Evolutionary conservation across 2,797 vertebrate species (phyloP), one percentile per base, ranked within the genome.

Genomic region (Sebastes hopkinsi): DNA sequence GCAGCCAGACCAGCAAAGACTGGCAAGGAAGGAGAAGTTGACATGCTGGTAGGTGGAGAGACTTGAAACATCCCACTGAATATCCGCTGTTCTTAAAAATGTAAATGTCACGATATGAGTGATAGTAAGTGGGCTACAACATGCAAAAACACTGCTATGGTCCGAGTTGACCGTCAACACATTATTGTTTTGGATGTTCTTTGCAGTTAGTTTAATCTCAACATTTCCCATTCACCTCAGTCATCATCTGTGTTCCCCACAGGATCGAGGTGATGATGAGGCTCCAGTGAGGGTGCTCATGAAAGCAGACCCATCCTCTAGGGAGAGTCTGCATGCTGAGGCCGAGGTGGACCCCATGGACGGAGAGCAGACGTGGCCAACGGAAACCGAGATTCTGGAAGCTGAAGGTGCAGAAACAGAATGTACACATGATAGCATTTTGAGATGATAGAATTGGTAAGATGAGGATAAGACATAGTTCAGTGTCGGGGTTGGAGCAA

Each of bases 301-400:
- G 97, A 99, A 96, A 86, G 96, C 96, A 6, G 95, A 99, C 69
- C 93, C 95, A 1, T 91, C 89, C 58, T 84, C 82, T 83, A 97
- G 97, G 86, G 96, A 97, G 84, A 96, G 94, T 77, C 92, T 99
- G 87, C 96, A 96, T 91, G 85, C 95, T 0, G 98, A 99, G 87
- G 98, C 97, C 5, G 94, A 97, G 80, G 97, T 97, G 32, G 97
- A 99, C 91, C 97, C 98, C 23, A 99, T 99, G 98, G 98, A 99
- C 2, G 98, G 98, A 55, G 99, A 99, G 80, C 99, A 99, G 88
- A 99, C 98, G 0, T 99, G 99, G 99, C 98, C 99, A 27, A 98
- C 98, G 2, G 98, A 99, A 20, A 93, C 96, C 4, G 99, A 99
- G 69, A 95, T 99, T 83, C 94, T 91, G 68, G 98, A 99, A 84